Base-by-base conservation (phyloP, 2,113 vertebrate genomes). In the Rallus limicola region DNA sequence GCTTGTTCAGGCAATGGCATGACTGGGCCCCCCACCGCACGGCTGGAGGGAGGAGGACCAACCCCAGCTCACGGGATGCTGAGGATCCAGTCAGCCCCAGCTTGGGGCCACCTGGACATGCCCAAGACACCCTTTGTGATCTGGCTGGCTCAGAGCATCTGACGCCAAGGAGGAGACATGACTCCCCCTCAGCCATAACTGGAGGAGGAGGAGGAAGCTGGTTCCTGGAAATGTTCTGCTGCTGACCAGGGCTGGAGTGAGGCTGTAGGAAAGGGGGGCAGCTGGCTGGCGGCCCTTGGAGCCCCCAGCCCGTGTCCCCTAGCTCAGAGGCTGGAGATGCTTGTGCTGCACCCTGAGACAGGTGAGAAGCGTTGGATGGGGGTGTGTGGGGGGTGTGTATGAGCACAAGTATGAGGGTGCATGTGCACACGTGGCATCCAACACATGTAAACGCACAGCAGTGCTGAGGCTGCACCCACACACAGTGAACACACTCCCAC, bases 311-410 rank as follows among this genome's bases (percentile, higher is more conserved):
- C 6, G 0, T 7, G 34, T 13, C 1, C 58, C 33, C 34, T 34
- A 24, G 17, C 23, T 75, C 70, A 82, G 67, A 63, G 36, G 53
- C 40, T 56, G 59, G 53, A 78, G 59, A 28, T 6, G 38, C 0
- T 2, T 2, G 7, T 75, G 70, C 75, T 88, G 91, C 11, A 25
- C 52, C n/a, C 33, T 26, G 38, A 71, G 67, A 85, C 23, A 80
- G 94, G 71, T 24, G 86, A 90, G 65, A 78, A 36, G 34, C 4
- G 1, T 13, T 3, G 14, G 38, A n/a, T 42, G 68, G 68, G 40
- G 72, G 38, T 1, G 0, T 6, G 11, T 3, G 34, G 17, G 4
- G 16, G 50, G n/a, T 36, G 12, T 29, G 29, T 44, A 65, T 1
- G 1, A 26, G 17, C 10, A 7, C 4, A 1, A 6, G 9, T 29